Conservation (phyloP, 1,140 invertebrate species). For the Apolygus lucorum region DNA sequence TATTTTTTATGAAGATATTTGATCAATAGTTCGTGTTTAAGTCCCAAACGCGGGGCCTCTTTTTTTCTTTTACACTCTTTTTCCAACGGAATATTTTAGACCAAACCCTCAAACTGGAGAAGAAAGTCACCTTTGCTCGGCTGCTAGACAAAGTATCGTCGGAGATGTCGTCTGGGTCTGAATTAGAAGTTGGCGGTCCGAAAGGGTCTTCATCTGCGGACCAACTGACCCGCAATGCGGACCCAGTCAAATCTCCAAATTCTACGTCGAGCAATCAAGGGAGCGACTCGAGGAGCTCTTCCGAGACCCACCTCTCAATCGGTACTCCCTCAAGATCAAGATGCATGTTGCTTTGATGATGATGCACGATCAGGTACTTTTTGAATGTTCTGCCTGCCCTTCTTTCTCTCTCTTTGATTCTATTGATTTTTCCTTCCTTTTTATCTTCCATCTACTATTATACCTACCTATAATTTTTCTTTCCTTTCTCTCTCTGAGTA, state of each 20-base stretch:
- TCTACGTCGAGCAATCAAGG: conserved; percentile 47
- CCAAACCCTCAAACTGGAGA: conserved; percentile 50
- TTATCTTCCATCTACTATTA: neutral
- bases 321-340: conserved; percentile 23
- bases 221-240: conserved; percentile 4
- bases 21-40: too few species aligned
- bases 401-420: conserved; percentile 9
- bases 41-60: too few species aligned
- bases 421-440: neutral
- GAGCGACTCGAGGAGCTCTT: conserved; percentile 57
- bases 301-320: conserved; percentile 44
- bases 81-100: conserved; percentile 1
- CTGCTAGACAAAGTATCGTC: conserved; percentile 60
- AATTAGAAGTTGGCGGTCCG: conserved; percentile 41
- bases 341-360: conserved; percentile 28
- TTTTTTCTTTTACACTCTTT: too few species aligned
- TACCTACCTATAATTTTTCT: neutral
- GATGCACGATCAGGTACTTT: conserved; percentile 16
- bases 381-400: conserved; percentile 14
- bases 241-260: conserved; percentile 28
- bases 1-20: too few species aligned
- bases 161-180: conserved; percentile 60
- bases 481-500: neutral
- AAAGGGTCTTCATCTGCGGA: neutral
- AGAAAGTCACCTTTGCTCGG: conserved; percentile 65